Evolutionary conservation across 1,140 invertebrate species (phyloP), one percentile per base, ranked within the genome.

Genomic region (Maniola jurtina): DNA sequence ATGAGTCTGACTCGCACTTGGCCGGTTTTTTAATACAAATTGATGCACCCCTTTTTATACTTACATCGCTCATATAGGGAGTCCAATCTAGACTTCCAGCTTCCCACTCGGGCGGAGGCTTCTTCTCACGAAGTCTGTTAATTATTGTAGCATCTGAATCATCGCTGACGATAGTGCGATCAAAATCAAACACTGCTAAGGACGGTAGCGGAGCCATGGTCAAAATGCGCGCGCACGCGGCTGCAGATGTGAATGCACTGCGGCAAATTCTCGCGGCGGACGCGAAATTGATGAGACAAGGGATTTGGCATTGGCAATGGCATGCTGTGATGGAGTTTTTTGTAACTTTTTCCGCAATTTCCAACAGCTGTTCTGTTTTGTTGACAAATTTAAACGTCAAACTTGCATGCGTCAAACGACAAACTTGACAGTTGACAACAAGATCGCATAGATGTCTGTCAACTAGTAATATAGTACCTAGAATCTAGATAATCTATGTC

Each of bases 41-140:
- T 25, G 25, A 25, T 25, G 34, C 16, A 50, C 25, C 14, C 50
- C 25, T 25, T 25, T 25, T 25, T 25, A 25, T 25, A 58, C 86
- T 88, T 76, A 90, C 88, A 70, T 86, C 77, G 50, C 81, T 88
- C 88, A 90, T 90, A 52, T 89, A 90, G 0, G 88, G 88, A 2
- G 86, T 89, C 88, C 88, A 90, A 61, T 90, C 86, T 7, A 81
- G 66, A 47, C 76, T 83, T 0, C 67, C 62, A 2, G 72, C 59
- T 45, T 90, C 86, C 79, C 82, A 89, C 63, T 89, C 86, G 0
- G 88, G 86, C 11, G 88, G 88, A 25, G 86, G 84, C 25, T 80
- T 62, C 42, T 84, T 85, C 64, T 88, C 85, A 13, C 79, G 75
- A 56, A 90, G 70, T 75, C 73, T 88, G 63, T 81, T 80, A 56